Conservation (phyloP, 2,888 invertebrate species). For the Criorhina ranunculi region DNA sequence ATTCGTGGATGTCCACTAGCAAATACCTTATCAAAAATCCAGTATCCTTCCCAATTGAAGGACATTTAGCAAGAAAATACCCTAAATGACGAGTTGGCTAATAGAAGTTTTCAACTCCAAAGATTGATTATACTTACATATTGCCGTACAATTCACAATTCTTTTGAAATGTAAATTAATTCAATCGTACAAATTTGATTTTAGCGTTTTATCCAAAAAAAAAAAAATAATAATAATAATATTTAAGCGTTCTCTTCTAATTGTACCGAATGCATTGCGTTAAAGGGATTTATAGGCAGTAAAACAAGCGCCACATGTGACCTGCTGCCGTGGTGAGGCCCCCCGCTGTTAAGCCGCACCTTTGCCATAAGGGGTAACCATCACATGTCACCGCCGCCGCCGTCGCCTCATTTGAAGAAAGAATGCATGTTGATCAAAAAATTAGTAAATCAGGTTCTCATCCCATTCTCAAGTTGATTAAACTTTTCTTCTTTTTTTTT, state of each 20-base stretch:
- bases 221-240: too few relatives aligned
- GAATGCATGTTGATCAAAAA: constrained; percentile 56
- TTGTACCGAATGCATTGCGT: constrained; percentile 37
- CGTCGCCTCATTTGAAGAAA: constrained; percentile 27
- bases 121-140: too few relatives aligned
- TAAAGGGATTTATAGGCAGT: constrained; percentile 62
- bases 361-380: constrained; percentile 61
- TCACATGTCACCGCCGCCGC: constrained; percentile 70
- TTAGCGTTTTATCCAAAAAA: neutral
- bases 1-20: too few relatives aligned
- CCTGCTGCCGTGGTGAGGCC: constrained; percentile 70
- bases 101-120: constrained; percentile 11
- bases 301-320: constrained; percentile 75
- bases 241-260: constrained; percentile 26
- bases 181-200: constrained; percentile 13
- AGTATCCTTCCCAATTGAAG: too few relatives aligned
- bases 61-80: too few relatives aligned
- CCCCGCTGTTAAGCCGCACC: constrained; percentile 74
- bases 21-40: too few relatives aligned
- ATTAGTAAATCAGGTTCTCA: constrained; percentile 65
- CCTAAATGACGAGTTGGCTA: neutral
- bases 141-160: neutral
- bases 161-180: constrained; percentile 49
- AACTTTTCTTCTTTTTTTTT: constrained; percentile 16
- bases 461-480: constrained; percentile 55